phyloP scores from a whole-genome alignment of 2,888 invertebrate genomes.

The Caradrina kadenii region DNA sequence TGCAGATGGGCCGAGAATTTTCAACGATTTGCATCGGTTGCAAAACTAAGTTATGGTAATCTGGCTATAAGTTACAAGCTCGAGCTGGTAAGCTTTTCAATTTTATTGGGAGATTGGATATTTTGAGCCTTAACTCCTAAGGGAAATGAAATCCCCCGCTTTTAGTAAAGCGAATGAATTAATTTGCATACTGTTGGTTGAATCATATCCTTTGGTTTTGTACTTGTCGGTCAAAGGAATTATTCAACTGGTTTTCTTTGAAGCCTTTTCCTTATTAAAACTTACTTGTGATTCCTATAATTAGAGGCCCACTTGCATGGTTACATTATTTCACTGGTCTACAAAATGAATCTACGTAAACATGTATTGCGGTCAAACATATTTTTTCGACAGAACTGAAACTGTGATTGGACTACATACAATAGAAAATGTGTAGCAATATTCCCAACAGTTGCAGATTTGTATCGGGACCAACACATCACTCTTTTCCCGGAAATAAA shows the following conservation, averaged over 20 bases:
- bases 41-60: constrained; percentile 85
- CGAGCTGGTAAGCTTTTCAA: constrained; percentile 78
- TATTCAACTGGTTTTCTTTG: constrained; percentile 40
- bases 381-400: constrained; percentile 8
- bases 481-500: constrained; percentile 72
- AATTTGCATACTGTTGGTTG: constrained; percentile 61
- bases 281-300: constrained; percentile 6
- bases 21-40: constrained; percentile 83
- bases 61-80: constrained; percentile 83
- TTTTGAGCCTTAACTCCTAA: constrained; percentile 67
- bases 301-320: not conserved
- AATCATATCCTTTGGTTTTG: constrained; percentile 66
- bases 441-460: constrained; percentile 67
- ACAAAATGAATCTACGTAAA: not conserved
- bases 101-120: constrained; percentile 77
- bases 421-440: constrained; percentile 50
- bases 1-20: constrained; percentile 82
- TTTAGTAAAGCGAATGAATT: constrained; percentile 67
- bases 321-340: not conserved
- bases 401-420: constrained; percentile 32
- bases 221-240: constrained; percentile 54
- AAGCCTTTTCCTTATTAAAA: constrained; percentile 23
- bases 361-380: not conserved
- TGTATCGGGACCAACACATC: constrained; percentile 66
- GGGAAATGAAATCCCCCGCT: constrained; percentile 68